Evolutionary conservation across 2,113 vertebrate species (phyloP).

Genomic region (Petromus typicus): DNA sequence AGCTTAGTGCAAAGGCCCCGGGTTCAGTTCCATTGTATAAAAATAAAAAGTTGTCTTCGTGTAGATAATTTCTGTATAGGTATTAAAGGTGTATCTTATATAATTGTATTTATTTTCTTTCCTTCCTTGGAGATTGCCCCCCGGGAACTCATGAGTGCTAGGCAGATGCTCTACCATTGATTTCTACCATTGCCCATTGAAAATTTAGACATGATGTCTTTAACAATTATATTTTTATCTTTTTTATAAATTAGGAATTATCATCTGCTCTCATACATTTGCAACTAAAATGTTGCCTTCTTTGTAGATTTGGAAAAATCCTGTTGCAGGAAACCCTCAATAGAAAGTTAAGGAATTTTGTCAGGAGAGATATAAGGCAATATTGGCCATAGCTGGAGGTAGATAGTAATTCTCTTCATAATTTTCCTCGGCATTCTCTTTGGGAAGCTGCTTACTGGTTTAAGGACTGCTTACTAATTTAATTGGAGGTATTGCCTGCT

Average conservation of each 20-base stretch:
- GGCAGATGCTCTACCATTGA: not conserved
- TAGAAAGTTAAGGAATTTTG: conserved; percentile 43
- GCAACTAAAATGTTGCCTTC: conserved; percentile 11
- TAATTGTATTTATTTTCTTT: not conserved
- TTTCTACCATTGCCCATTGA: not conserved
- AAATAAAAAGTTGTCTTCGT: not conserved
- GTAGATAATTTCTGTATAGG: not conserved
- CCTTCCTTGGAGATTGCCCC: not conserved
- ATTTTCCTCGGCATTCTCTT: conserved; percentile 37
- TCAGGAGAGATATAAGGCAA: not conserved
- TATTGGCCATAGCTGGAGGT: not conserved
- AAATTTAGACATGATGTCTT: conserved; percentile 6
- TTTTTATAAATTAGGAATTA: not conserved
- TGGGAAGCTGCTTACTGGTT: not conserved
- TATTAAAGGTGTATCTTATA: not conserved
- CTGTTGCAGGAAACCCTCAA: not conserved
- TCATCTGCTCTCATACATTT: conserved; percentile 16
- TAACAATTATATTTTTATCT: not conserved
- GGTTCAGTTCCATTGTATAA: not conserved
- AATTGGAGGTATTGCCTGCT: conserved; percentile 46
- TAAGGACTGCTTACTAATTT: not conserved
- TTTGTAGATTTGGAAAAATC: conserved; percentile 15
- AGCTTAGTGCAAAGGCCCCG: not conserved
- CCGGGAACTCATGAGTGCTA: not conserved
- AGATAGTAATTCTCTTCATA: conserved; percentile 6